Percentiles rank a stretch among this genome's conserved stretches.
These are phyloP conservation scores for Epizoanthus scotinus DNA, from an alignment of 92 coral and sea anemone species.

Conservation along the genomic window DNA sequence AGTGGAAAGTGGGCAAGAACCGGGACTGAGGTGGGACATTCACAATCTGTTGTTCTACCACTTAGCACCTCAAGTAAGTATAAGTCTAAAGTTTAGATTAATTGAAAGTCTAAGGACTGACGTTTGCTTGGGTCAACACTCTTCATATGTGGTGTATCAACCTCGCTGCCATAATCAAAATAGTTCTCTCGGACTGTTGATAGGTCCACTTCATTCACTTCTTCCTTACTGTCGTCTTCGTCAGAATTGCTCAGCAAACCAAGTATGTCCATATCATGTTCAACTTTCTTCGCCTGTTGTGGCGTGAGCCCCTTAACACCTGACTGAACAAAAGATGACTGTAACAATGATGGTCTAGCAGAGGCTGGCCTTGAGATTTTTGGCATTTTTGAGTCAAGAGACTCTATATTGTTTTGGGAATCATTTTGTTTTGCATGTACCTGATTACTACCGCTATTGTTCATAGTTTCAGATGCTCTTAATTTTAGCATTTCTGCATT, in stretches of 20 bases:
- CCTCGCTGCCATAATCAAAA: slow-evolving; percentile 90
- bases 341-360: slow-evolving; percentile 32
- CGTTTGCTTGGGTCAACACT: slow-evolving; percentile 25
- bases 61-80: too few species aligned
- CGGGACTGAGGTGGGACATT: too few species aligned
- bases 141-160: slow-evolving; percentile 38
- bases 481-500: slow-evolving; percentile 67
- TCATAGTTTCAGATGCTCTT: slow-evolving; percentile 3
- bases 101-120: slow-evolving; percentile 33
- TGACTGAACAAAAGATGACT: slow-evolving; percentile 17
- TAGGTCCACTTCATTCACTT: not conserved
- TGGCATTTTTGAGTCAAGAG: slow-evolving; percentile 21
- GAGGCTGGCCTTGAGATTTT: slow-evolving; percentile 26
- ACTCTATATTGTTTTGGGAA: not conserved
- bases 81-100: not conserved
- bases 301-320: slow-evolving; percentile 38
- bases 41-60: too few species aligned
- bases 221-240: not conserved
- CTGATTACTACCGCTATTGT: slow-evolving; percentile 3
- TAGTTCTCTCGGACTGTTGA: slow-evolving; percentile 83
- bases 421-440: not conserved
- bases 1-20: too few species aligned
- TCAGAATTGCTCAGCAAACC: slow-evolving; percentile 52
- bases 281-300: slow-evolving; percentile 54
- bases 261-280: slow-evolving; percentile 60